Evolutionary conservation across 2,113 vertebrate species (phyloP).

Genomic region (Microtus montanus): DNA sequence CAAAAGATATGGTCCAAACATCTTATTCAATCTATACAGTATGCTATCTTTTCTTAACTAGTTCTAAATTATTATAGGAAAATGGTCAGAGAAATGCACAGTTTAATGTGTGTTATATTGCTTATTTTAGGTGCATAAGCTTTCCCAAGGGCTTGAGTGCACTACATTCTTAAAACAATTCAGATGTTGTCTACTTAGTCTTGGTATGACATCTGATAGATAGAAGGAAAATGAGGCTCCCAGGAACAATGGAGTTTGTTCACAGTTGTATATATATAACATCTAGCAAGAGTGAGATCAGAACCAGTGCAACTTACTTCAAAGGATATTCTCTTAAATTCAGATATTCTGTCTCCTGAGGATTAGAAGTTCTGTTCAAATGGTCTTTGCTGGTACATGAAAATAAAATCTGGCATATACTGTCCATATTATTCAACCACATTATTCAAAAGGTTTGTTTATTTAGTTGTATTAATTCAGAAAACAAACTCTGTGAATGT

Average conservation of each 20-base stretch:
- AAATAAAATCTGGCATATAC: background rate
- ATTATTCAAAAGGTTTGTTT: background rate
- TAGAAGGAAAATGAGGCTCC: background rate
- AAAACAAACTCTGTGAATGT: background rate
- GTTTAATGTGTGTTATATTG: background rate
- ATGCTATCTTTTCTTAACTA: background rate
- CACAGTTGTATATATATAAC: background rate
- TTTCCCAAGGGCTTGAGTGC: background rate
- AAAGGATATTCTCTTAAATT: background rate
- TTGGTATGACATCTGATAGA: background rate
- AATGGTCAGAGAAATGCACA: background rate
- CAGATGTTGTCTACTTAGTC: background rate
- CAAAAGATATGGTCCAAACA: background rate
- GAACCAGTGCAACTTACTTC: background rate
- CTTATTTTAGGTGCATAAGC: background rate
- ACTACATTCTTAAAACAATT: background rate
- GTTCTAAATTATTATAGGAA: background rate
- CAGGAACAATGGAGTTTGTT: background rate
- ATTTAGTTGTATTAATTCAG: background rate
- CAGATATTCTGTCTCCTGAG: background rate
- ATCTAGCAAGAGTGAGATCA: background rate
- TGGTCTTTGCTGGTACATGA: background rate
- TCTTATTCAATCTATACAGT: background rate
- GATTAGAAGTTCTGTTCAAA: background rate
- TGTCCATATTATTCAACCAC: background rate